Evolutionary conservation across 2,888 invertebrate species (phyloP).

Genomic region (Tetragonisca angustula): DNA sequence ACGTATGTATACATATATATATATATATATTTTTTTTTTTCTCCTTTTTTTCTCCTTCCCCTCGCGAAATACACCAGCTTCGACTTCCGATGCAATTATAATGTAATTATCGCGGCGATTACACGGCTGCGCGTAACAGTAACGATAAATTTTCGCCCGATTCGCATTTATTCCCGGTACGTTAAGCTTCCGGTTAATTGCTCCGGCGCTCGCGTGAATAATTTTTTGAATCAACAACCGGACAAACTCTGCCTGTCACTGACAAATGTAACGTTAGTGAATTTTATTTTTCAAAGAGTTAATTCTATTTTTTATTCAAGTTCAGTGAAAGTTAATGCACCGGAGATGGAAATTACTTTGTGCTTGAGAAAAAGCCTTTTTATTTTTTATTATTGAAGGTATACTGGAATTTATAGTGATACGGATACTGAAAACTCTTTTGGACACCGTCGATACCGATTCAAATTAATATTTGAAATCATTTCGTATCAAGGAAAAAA

Average conservation of each 20-base stretch:
- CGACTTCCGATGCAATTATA: conserved; percentile 49
- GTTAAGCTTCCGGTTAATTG: conserved; percentile 47
- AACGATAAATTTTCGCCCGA: conserved; percentile 49
- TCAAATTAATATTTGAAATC: no score
- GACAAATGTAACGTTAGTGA: neutral
- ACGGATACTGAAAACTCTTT: no score
- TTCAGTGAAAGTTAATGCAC: neutral
- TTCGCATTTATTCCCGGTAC: conserved; percentile 47
- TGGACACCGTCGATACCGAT: no score
- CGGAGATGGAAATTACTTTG: no score
- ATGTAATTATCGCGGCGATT: conserved; percentile 47
- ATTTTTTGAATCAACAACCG: conserved; percentile 24
- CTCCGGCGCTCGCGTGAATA: conserved; percentile 27
- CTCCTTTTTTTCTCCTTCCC: neutral
- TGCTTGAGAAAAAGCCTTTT: no score
- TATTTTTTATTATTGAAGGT: no score
- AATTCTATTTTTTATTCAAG: neutral
- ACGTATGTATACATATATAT: no score
- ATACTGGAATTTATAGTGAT: no score
- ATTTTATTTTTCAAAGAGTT: neutral
- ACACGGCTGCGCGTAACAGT: conserved; percentile 42
- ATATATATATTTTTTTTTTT: neutral
- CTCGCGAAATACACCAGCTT: neutral
- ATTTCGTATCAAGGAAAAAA: no score
- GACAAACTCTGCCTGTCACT: neutral